phyloP scores from a whole-genome alignment of 2,113 vertebrate species.

The Odontophorus gujanensis region DNA sequence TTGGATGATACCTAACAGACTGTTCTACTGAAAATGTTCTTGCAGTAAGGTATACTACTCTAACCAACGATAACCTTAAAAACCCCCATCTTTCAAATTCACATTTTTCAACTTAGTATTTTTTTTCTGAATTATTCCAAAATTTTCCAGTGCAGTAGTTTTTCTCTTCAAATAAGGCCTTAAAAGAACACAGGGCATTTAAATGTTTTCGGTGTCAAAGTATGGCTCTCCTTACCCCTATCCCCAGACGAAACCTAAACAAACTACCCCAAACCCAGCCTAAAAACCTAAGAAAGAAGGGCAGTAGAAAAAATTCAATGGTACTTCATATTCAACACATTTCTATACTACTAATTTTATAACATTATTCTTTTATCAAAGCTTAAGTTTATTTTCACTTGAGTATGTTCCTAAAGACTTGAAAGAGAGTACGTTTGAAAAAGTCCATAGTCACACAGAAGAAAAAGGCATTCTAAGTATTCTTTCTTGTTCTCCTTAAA shows the following conservation, averaged over 20 bases:
- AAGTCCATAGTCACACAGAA: not conserved
- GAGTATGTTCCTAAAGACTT: not conserved
- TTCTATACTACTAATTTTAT: not conserved
- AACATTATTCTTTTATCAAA: not conserved
- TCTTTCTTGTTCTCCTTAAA: not conserved
- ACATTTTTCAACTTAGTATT: not conserved
- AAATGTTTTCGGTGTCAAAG: not conserved
- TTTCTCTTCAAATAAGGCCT: conserved; percentile 43
- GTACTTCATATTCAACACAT: not conserved
- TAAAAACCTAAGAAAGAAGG: not conserved
- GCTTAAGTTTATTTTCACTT: not conserved
- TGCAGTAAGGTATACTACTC: not conserved
- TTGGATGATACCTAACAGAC: conserved; percentile 33
- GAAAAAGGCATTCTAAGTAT: not conserved
- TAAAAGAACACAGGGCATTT: not conserved
- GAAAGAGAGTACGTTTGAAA: not conserved
- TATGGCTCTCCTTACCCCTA: not conserved
- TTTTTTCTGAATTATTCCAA: conserved; percentile 57
- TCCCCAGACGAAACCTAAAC: not conserved
- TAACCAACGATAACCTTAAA: conserved; percentile 53
- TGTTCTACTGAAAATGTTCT: conserved; percentile 29
- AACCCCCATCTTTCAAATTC: conserved; percentile 1
- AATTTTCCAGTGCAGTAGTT: conserved; percentile 49
- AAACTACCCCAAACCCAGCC: not conserved
- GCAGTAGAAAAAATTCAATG: not conserved